Evolutionary conservation across 2,888 invertebrate genomes (phyloP).

Genomic region (Aricia artaxerxes): DNA sequence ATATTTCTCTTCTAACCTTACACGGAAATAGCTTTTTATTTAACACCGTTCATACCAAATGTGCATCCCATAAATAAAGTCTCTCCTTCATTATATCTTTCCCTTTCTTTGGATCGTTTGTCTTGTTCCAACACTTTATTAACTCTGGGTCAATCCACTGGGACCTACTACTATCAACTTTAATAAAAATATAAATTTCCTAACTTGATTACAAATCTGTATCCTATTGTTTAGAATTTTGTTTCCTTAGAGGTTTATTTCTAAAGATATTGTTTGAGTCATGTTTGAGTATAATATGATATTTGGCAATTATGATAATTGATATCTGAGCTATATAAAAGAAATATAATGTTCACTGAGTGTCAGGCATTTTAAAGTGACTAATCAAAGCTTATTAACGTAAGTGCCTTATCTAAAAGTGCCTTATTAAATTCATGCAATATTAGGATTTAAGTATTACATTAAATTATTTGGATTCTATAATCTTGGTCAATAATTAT

Average conservation of each 20-base stretch:
- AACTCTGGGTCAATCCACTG: slow-evolving; percentile 64
- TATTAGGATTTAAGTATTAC: too few species aligned
- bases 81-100: slow-evolving; percentile 67
- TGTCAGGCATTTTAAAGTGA: not conserved
- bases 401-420: too few species aligned
- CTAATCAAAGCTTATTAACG: not conserved
- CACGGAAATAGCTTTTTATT: slow-evolving; percentile 70
- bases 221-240: not conserved
- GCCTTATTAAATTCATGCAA: too few species aligned
- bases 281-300: not conserved
- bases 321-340: too few species aligned
- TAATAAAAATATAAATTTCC: slow-evolving; percentile 47
- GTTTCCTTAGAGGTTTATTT: not conserved
- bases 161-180: slow-evolving; percentile 57
- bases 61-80: slow-evolving; percentile 77
- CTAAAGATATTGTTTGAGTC: not conserved
- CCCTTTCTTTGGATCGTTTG: slow-evolving; percentile 63
- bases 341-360: not conserved
- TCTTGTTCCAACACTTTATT: slow-evolving; percentile 67
- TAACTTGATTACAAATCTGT: not conserved
- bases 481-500: too few species aligned
- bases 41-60: slow-evolving; percentile 74
- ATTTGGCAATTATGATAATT: too few species aligned
- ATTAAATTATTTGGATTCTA: too few species aligned
- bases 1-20: slow-evolving; percentile 64